Evolutionary conservation across 2,113 vertebrate genomes (phyloP), one percentile per base, ranked within the genome.

Genomic region (Dasypus novemcinctus): DNA sequence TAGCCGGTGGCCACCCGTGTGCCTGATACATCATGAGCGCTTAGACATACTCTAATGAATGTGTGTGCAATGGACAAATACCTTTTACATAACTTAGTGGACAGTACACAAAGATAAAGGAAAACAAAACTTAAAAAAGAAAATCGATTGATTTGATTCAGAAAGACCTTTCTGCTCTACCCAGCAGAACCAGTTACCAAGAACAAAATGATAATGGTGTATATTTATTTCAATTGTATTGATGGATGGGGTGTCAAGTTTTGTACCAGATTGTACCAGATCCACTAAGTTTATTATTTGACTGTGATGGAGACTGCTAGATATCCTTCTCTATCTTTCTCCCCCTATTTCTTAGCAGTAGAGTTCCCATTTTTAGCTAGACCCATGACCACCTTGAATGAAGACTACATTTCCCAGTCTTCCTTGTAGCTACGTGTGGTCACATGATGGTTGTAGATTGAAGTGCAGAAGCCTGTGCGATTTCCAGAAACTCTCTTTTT

Each of bases 21-120:
- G 12, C 31, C 18, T 38, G 18, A 10, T 59, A n/a, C 25, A 13
- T 43, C 5, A 0, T 9, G 36, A 68, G 10, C 1, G 0, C 54
- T 27, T 12, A 33, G 6, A 27, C 18, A 21, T 23, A 23, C n/a
- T 71, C 6, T 13, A 36, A 64, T 2, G 27, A 31, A 4, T 6
- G 8, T 57, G 69, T 0, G 0, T 5, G 5, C 84, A 29, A 4
- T 0, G 49, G n/a, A 54, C 17, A 59, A 31, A 11, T 27, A 25
- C 33, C 57, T 43, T 36, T 57, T 7, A 10, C 5, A 23, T 2
- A 0, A 18, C 33, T 33, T 74, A 31, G 17, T 29, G 57, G 33
- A 38, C 59, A 5, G 20, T 46, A 20, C 52, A 69, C 76, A 41
- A 82, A 49, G 64, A 43, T 20, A 46, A 59, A 52, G n/a, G 21